Percentiles rank a stretch among this genome's conserved stretches.
phyloP scores from a whole-genome alignment of 2,888 invertebrate species.

The Amphipoea lucens region DNA sequence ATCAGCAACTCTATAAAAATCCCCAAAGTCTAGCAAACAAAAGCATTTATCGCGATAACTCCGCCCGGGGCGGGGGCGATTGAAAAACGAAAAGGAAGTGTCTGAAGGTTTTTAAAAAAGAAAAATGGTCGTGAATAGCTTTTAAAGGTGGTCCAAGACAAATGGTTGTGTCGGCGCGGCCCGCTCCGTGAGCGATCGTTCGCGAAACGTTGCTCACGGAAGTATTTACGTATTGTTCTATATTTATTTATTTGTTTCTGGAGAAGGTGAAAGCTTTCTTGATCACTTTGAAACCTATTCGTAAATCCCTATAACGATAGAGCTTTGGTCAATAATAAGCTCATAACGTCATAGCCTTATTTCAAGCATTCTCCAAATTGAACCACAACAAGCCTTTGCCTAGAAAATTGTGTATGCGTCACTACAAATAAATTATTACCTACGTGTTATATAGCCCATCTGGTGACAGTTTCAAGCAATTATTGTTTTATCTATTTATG shows the following conservation, averaged over 20 bases:
- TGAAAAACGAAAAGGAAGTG: slow-evolving; percentile 90
- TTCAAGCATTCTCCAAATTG: not conserved
- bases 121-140: slow-evolving; percentile 89
- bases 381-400: no score
- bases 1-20: slow-evolving; percentile 71
- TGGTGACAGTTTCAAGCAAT: no score
- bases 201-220: slow-evolving; percentile 45
- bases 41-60: slow-evolving; percentile 89
- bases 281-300: not conserved
- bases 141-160: slow-evolving; percentile 89
- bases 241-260: slow-evolving; percentile 36
- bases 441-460: no score
- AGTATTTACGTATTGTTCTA: slow-evolving; percentile 53
- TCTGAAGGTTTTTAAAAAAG: slow-evolving; percentile 90
- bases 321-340: not conserved
- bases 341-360: not conserved
- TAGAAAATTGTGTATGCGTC: not conserved
- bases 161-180: slow-evolving; percentile 80
- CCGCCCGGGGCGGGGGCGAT: slow-evolving; percentile 83
- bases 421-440: not conserved
- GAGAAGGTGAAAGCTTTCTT: not conserved
- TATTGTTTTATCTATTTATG: no score
- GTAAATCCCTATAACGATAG: not conserved
- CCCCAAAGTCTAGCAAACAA: slow-evolving; percentile 77
- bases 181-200: slow-evolving; percentile 77